A percentile compares a stretch with the other conserved stretches of the same genome.
phyloP scores from a whole-genome alignment of 2,113 vertebrate species.

The Tachysurus vachellii region DNA sequence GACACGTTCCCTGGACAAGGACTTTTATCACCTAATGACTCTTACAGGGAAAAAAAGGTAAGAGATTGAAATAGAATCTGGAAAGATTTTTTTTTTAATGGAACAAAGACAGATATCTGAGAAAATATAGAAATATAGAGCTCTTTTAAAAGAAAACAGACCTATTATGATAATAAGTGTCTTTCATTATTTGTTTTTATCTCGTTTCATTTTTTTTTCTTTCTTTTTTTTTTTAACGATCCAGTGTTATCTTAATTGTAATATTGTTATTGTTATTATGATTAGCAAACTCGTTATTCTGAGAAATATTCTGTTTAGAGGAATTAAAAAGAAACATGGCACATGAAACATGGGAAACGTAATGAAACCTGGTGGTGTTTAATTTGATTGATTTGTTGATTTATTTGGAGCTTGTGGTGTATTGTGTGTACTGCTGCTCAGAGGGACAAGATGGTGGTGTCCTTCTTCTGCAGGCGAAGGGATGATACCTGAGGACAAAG shows the following conservation, averaged over 20 bases:
- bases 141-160: conserved; percentile 72
- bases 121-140: conserved; percentile 74
- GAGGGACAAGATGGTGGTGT: background rate
- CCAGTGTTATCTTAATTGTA: conserved; percentile 81
- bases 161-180: conserved; percentile 71
- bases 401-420: background rate
- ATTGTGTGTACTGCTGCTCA: background rate
- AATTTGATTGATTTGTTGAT: background rate
- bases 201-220: conserved; percentile 64
- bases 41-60: conserved; percentile 60
- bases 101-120: conserved; percentile 68
- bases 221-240: conserved; percentile 58
- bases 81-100: conserved; percentile 57
- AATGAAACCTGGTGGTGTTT: conserved; percentile 62
- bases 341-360: conserved; percentile 69
- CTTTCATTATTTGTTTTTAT: conserved; percentile 75
- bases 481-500: conserved; percentile 47
- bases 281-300: conserved; percentile 79
- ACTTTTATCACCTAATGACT: conserved; percentile 14
- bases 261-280: conserved; percentile 83
- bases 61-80: conserved; percentile 60
- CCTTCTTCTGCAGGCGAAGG: conserved; percentile 54
- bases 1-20: conserved; percentile 47
- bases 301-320: conserved; percentile 77
- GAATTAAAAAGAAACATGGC: conserved; percentile 73